Evolutionary conservation across 2,888 invertebrate species (phyloP).

Genomic region (Deladenus siricidicola): DNA sequence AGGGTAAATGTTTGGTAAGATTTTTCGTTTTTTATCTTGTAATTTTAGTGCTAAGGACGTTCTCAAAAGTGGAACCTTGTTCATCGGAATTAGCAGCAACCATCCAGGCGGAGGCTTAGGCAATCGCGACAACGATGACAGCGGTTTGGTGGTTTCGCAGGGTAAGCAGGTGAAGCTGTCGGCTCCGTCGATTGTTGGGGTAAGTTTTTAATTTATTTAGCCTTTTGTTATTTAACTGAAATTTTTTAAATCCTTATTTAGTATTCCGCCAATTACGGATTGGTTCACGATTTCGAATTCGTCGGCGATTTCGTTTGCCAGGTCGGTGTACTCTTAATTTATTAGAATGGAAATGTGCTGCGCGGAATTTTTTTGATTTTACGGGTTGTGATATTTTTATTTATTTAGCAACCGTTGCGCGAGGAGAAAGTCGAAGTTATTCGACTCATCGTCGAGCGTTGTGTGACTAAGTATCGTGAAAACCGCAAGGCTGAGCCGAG

Average conservation of each 20-base stretch:
- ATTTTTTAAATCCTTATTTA: conserved; percentile 2
- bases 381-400: no score
- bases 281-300: conserved; percentile 10
- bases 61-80: conserved; percentile 4
- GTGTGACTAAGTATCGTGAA: conserved; percentile 1
- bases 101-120: conserved; percentile 27
- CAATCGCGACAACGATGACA: conserved; percentile 2
- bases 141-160: neutral
- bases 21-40: no score
- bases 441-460: conserved; percentile 7
- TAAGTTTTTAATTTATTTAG: conserved; percentile 6
- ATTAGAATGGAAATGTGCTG: no score
- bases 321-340: no score
- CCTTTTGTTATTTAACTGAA: neutral
- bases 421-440: conserved; percentile 17
- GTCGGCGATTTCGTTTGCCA: conserved; percentile 18
- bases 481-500: conserved; percentile 1
- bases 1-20: no score
- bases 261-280: conserved; percentile 13
- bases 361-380: no score
- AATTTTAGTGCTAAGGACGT: neutral
- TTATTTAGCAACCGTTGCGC: conserved; percentile 8
- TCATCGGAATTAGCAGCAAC: conserved; percentile 24
- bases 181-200: conserved; percentile 21
- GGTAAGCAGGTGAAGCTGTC: neutral